Evolutionary conservation across 1,140 invertebrate genomes (phyloP).

Genomic region (Psilanteris sp.): DNA sequence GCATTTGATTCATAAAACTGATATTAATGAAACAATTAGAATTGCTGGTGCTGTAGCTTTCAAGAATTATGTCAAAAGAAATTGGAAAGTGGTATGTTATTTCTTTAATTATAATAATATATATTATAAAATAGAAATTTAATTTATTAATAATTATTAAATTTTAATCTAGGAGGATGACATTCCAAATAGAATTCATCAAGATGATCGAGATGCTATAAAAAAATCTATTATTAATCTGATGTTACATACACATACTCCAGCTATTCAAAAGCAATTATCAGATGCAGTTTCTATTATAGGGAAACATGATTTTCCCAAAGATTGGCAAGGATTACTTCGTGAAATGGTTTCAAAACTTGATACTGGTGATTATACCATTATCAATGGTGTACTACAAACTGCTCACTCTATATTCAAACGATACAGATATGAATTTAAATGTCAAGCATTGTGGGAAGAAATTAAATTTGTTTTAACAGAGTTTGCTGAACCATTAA

Average conservation of each 20-base stretch:
- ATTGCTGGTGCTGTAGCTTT: constrained; percentile 95
- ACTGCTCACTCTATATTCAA: constrained; percentile 98
- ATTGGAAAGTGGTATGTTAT: constrained; percentile 91
- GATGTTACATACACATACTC: constrained; percentile 92
- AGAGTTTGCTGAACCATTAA: constrained; percentile 95
- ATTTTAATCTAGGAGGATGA: constrained; percentile 86
- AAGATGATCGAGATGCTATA: constrained; percentile 87
- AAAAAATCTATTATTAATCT: constrained; percentile 93
- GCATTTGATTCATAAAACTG: constrained; percentile 89
- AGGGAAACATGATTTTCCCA: constrained; percentile 95
- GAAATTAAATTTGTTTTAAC: constrained; percentile 98
- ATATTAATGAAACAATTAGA: constrained; percentile 89
- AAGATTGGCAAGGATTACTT: constrained; percentile 95
- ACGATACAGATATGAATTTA: constrained; percentile 96
- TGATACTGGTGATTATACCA: constrained; percentile 92
- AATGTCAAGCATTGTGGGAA: constrained; percentile 95
- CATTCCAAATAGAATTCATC: constrained; percentile 88
- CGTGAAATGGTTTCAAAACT: constrained; percentile 96
- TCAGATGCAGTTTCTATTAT: constrained; percentile 98
- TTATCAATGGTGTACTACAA: constrained; percentile 96
- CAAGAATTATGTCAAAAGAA: constrained; percentile 97
- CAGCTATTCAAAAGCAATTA: constrained; percentile 94
- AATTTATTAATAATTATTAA: constrained; percentile 52
- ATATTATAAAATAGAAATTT: too few relatives aligned
- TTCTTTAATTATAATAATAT: too few relatives aligned